These are phyloP conservation scores for Raphicerus campestris DNA, from an alignment of 2,113 vertebrate species.

Conservation along the genomic window DNA sequence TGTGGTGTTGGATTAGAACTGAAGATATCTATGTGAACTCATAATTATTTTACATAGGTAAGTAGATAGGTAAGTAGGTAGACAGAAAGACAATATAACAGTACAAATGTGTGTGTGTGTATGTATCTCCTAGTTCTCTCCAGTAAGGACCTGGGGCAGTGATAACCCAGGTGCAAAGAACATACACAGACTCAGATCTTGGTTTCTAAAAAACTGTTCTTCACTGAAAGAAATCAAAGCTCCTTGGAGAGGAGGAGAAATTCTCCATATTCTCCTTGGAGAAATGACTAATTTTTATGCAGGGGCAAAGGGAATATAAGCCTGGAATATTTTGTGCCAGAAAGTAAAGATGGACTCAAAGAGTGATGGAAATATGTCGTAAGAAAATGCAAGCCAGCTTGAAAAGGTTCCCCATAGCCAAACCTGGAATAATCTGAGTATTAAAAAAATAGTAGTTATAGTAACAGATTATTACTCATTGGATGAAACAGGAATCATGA, in stretches of 20 bases:
- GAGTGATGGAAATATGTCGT: background rate
- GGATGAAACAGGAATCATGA: background rate
- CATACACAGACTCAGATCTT: background rate
- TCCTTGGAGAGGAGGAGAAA: background rate
- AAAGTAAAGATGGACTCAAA: slow-evolving; percentile 7
- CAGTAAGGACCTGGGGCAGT: background rate
- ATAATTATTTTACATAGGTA: background rate
- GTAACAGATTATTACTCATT: background rate
- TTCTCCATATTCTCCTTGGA: background rate
- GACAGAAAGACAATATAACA: background rate
- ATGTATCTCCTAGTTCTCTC: background rate
- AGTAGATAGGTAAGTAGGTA: background rate
- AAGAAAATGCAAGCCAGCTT: background rate
- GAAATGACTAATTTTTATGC: background rate
- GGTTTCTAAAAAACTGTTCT: slow-evolving; percentile 4
- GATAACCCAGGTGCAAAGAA: background rate
- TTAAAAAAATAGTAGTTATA: background rate
- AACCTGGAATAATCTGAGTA: background rate
- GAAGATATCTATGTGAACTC: background rate
- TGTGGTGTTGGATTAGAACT: background rate
- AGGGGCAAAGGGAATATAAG: background rate
- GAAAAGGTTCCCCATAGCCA: background rate
- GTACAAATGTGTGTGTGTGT: background rate
- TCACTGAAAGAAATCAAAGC: background rate
- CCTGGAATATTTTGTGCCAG: background rate